Percentiles rank a stretch among this genome's conserved stretches.
Evolutionary conservation across 1,140 invertebrate species (phyloP).

Genomic region (Apis cerana): DNA sequence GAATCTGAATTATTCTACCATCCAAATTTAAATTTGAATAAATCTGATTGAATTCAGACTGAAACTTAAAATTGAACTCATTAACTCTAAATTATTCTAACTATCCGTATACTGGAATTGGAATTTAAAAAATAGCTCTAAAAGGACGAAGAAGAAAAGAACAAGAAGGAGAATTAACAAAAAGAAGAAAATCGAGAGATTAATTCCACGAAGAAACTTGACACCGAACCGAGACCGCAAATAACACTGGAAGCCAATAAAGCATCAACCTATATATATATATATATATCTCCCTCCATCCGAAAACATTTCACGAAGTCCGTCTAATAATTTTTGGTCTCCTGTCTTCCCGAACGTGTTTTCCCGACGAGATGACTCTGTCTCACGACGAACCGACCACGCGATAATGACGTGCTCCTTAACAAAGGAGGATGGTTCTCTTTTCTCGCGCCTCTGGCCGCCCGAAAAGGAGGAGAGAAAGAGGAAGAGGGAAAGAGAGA

Average conservation of each 20-base stretch:
- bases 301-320: constrained; percentile 26
- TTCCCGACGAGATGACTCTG: background rate
- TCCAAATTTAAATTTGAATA: too few species aligned
- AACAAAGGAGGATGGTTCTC: constrained; percentile 60
- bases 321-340: constrained; percentile 45
- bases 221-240: background rate
- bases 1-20: too few species aligned
- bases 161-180: too few species aligned
- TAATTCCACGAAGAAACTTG: too few species aligned
- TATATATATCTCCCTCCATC: background rate
- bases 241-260: constrained; percentile 5
- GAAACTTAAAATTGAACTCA: too few species aligned
- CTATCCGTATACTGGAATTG: too few species aligned
- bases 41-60: too few species aligned
- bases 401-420: constrained; percentile 55
- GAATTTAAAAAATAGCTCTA: too few species aligned
- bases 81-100: too few species aligned
- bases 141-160: too few species aligned
- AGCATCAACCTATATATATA: background rate
- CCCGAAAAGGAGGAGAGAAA: constrained; percentile 14
- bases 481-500: constrained; percentile 48
- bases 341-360: constrained; percentile 13
- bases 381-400: constrained; percentile 11
- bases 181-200: too few species aligned
- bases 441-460: constrained; percentile 34